phyloP scores from a whole-genome alignment of 2,113 vertebrate genomes.

The Canis aureus region DNA sequence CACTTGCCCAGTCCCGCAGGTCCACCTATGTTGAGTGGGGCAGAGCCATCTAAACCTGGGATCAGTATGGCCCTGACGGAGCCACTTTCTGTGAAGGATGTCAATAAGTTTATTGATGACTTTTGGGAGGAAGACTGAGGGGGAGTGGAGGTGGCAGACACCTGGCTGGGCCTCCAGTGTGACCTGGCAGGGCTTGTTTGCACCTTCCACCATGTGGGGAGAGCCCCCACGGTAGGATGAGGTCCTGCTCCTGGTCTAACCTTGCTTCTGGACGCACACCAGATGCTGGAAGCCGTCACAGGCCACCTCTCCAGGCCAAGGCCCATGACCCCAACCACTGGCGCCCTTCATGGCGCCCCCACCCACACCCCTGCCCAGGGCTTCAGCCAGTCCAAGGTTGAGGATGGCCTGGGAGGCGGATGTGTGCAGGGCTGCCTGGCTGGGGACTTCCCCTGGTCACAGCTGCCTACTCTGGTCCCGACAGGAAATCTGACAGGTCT shows the following conservation, averaged over 20 bases:
- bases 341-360: not conserved
- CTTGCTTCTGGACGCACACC: not conserved
- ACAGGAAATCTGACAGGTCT: constrained; percentile 77
- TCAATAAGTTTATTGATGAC: not conserved
- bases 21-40: not conserved
- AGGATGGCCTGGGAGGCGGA: constrained; percentile 9
- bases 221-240: not conserved
- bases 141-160: not conserved
- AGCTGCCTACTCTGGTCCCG: not conserved
- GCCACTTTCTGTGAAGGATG: constrained; percentile 32
- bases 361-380: not conserved
- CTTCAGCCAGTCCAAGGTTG: not conserved
- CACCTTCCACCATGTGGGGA: rapidly evolving
- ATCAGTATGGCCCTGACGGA: not conserved
- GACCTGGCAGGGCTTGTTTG: not conserved
- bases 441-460: constrained; percentile 51
- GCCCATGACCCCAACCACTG: not conserved
- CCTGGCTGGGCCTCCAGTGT: not conserved
- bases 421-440: not conserved
- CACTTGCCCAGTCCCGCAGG: not conserved
- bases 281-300: constrained; percentile 60
- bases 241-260: not conserved
- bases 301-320: not conserved
- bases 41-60: not conserved
- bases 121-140: constrained; percentile 11